Evolutionary conservation across 2,113 vertebrate species (phyloP).

Genomic region (Notechis scutatus): DNA sequence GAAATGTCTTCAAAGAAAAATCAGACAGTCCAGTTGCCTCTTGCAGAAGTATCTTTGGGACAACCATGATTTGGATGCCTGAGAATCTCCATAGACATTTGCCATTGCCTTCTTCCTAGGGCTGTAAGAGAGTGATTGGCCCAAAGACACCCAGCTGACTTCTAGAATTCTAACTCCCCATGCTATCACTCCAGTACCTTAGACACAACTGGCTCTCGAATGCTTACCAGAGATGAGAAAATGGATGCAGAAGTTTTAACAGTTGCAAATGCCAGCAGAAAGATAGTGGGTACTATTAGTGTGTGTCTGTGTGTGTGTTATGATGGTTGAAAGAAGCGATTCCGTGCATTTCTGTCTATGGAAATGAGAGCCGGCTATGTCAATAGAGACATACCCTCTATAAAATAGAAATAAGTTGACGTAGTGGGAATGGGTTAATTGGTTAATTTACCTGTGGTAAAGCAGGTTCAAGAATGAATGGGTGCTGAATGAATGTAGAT

Average conservation of each 20-base stretch:
- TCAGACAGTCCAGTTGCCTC: not conserved
- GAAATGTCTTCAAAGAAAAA: not conserved
- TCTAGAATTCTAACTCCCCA: not conserved
- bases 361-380: not conserved
- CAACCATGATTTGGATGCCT: not conserved
- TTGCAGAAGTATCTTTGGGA: not conserved
- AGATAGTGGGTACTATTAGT: not conserved
- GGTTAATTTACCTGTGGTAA: too few species aligned
- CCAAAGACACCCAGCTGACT: not conserved
- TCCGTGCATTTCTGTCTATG: not conserved
- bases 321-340: not conserved
- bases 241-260: not conserved
- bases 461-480: too few species aligned
- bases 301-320: too few species aligned
- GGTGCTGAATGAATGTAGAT: too few species aligned
- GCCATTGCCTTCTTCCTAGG: not conserved
- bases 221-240: not conserved
- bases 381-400: not conserved
- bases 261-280: not conserved
- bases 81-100: not conserved
- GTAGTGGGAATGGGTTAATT: too few species aligned
- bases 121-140: not conserved
- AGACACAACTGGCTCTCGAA: not conserved
- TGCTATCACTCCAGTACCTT: not conserved
- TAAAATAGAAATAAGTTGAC: too few species aligned